A percentile compares a stretch with the other conserved stretches of the same genome.
phyloP scores from a whole-genome alignment of 2,888 invertebrate species.

The Pedicia rivosa region DNA sequence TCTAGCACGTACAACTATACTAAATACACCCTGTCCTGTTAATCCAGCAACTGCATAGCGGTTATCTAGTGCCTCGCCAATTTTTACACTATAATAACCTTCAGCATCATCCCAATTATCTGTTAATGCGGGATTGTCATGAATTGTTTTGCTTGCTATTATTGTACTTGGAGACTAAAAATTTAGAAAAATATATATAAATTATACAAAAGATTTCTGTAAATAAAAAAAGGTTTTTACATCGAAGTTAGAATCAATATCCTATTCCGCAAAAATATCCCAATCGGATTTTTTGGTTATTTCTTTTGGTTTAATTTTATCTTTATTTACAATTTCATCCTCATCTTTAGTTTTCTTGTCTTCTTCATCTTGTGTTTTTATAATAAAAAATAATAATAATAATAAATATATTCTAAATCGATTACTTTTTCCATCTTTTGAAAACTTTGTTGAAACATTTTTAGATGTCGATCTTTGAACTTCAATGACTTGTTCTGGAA shows the following conservation, averaged over 20 bases:
- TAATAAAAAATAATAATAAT: too few species aligned
- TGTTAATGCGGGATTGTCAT: constrained; percentile 80
- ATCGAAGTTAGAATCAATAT: constrained; percentile 56
- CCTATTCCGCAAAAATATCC: constrained; percentile 89
- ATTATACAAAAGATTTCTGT: constrained; percentile 3
- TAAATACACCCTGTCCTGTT: constrained; percentile 97
- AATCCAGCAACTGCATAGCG: constrained; percentile 94
- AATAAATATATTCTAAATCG: too few species aligned
- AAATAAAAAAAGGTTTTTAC: constrained; percentile 25
- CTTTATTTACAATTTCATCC: constrained; percentile 11
- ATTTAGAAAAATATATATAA: constrained; percentile 5
- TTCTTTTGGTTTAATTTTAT: constrained; percentile 22
- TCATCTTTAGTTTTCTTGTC: constrained; percentile 8
- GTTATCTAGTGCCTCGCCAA: constrained; percentile 82
- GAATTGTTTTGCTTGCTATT: constrained; percentile 33
- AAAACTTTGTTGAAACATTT: too few species aligned
- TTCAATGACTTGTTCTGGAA: too few species aligned
- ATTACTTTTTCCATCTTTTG: too few species aligned
- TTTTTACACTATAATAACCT: constrained; percentile 93
- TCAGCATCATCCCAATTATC: constrained; percentile 99
- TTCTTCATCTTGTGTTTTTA: constrained; percentile 8
- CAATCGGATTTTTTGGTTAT: constrained; percentile 46
- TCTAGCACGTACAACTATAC: constrained; percentile 87
- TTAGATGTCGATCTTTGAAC: too few species aligned
- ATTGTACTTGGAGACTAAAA: constrained; percentile 48